Percentiles rank a stretch among this genome's conserved stretches.
phyloP scores from a whole-genome alignment of 2,888 invertebrate species.

The Dyspetes luteomarginatus region DNA sequence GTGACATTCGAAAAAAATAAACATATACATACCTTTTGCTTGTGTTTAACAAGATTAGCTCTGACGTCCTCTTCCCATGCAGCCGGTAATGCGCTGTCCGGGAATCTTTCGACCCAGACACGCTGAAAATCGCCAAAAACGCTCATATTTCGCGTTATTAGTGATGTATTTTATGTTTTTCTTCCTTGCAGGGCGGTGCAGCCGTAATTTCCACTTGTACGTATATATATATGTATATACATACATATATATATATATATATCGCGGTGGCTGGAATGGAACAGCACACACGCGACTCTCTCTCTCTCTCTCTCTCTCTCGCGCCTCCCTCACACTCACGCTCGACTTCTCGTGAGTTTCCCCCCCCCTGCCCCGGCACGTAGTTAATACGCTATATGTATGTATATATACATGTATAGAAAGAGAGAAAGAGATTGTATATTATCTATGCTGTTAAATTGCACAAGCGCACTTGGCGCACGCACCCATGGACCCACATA shows the following conservation, averaged over 20 bases:
- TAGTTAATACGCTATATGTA: slow-evolving; percentile 7
- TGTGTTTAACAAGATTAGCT: slow-evolving; percentile 94
- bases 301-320: slow-evolving; percentile 47
- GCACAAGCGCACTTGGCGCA: slow-evolving; percentile 67
- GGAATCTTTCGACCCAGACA: slow-evolving; percentile 96
- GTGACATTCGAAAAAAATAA: background rate
- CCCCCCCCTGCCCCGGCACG: background rate
- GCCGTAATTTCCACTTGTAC: background rate
- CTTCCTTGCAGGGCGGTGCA: background rate
- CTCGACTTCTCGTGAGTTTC: slow-evolving; percentile 12
- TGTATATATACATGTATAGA: background rate
- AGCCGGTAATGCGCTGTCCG: slow-evolving; percentile 94
- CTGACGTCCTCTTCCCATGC: slow-evolving; percentile 97
- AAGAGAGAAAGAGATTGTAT: background rate
- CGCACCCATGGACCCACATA: slow-evolving; percentile 64
- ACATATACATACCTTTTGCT: slow-evolving; percentile 90
- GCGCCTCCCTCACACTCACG: slow-evolving; percentile 36
- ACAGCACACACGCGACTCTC: slow-evolving; percentile 40
- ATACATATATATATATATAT: too few species aligned
- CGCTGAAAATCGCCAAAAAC: slow-evolving; percentile 96
- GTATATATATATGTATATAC: too few species aligned
- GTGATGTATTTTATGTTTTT: slow-evolving; percentile 7
- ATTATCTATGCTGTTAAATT: slow-evolving; percentile 54
- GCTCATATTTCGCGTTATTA: slow-evolving; percentile 85
- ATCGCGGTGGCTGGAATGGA: background rate